These are phyloP conservation scores for Myotis myotis DNA, from an alignment of 2,797 vertebrate genomes.

Conservation along the genomic window DNA sequence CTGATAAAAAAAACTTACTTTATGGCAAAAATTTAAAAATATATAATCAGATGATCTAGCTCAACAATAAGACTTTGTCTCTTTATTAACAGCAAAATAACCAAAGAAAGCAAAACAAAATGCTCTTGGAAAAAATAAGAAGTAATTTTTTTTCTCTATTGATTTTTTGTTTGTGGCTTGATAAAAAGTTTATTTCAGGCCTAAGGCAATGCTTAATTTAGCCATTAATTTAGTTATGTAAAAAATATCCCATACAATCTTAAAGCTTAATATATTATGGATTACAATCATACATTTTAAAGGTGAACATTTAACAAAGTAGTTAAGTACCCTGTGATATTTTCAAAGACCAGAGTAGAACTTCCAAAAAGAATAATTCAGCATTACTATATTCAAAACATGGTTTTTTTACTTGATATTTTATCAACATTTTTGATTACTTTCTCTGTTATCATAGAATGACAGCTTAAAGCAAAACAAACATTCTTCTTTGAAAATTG, in stretches of 20 bases:
- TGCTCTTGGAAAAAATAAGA: background rate
- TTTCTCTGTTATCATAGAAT: background rate
- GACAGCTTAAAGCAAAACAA: background rate
- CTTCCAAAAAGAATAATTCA: background rate
- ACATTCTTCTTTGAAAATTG: background rate
- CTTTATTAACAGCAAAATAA: background rate
- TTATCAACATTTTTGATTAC: background rate
- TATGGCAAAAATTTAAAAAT: background rate
- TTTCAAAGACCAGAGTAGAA: background rate
- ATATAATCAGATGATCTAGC: background rate
- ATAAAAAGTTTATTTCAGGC: background rate
- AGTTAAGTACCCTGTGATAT: background rate
- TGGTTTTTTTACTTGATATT: background rate
- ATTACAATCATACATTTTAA: constrained; percentile 26
- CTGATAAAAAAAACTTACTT: background rate
- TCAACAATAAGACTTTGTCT: background rate
- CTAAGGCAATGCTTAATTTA: background rate
- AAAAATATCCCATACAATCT: constrained; percentile 4
- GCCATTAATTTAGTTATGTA: background rate
- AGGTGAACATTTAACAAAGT: constrained; percentile 35
- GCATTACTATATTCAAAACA: background rate
- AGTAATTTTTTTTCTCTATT: background rate
- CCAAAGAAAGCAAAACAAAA: background rate
- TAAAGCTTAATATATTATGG: background rate
- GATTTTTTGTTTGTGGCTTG: background rate